Percentiles rank a stretch among this genome's conserved stretches.
Conservation (phyloP, 2,113 vertebrate genomes). For the Phyllostomus discolor region DNA sequence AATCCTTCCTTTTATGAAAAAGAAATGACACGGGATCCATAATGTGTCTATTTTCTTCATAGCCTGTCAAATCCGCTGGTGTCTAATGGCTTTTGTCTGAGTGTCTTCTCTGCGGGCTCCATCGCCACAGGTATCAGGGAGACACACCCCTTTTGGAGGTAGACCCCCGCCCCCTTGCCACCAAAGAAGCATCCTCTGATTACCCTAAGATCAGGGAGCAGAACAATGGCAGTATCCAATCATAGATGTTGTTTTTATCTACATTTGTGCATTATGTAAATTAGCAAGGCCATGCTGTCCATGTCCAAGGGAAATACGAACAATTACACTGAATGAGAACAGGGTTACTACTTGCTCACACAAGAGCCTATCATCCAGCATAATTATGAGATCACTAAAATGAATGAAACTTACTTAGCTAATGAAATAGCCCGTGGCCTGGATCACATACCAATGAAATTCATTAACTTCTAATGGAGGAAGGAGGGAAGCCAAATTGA, state of each 20-base stretch:
- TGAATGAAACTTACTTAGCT: conserved; percentile 54
- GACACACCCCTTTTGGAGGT: neutral
- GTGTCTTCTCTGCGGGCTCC: neutral
- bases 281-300: neutral
- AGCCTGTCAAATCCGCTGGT: neutral
- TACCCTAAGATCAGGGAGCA: neutral
- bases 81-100: neutral
- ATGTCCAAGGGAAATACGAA: neutral
- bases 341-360: neutral
- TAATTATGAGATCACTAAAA: conserved; percentile 45
- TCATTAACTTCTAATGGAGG: conserved; percentile 45
- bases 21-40: neutral
- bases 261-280: neutral
- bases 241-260: neutral
- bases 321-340: neutral
- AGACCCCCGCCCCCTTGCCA: neutral
- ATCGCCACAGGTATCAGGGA: neutral
- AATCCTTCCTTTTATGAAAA: conserved; percentile 15
- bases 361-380: neutral
- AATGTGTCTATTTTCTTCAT: neutral
- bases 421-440: conserved; percentile 45
- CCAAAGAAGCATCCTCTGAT: neutral
- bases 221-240: neutral
- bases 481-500: neutral
- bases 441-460: conserved; percentile 53